These are phyloP conservation scores for Ypsolopha sequella DNA, from an alignment of 2,888 invertebrate genomes.

Conservation along the genomic window DNA sequence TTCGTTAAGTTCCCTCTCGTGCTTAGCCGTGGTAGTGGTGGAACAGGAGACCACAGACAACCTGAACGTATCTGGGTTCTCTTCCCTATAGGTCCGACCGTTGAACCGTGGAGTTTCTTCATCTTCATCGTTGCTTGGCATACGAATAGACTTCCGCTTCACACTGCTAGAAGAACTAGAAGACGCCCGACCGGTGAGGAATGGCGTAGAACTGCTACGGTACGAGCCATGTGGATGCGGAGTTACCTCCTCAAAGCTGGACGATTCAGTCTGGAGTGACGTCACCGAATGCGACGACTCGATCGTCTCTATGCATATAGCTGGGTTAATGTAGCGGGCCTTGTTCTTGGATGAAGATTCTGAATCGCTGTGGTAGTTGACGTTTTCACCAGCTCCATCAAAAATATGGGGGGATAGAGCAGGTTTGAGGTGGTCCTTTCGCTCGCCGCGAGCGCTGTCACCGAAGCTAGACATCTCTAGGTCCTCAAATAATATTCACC, in stretches of 20 bases:
- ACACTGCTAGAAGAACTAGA: slow-evolving; percentile 38
- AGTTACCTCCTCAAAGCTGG: slow-evolving; percentile 37
- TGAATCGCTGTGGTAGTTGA: slow-evolving; percentile 53
- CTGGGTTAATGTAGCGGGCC: slow-evolving; percentile 71
- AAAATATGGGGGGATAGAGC: slow-evolving; percentile 42
- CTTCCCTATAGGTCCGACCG: slow-evolving; percentile 43
- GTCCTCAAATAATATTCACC: neutral
- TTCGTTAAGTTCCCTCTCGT: slow-evolving; percentile 52
- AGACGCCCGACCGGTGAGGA: slow-evolving; percentile 45
- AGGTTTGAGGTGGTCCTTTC: slow-evolving; percentile 5
- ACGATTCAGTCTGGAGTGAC: slow-evolving; percentile 39
- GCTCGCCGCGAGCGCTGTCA: slow-evolving; percentile 39
- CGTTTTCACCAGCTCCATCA: slow-evolving; percentile 55
- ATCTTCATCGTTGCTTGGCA: slow-evolving; percentile 22
- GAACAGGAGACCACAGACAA: slow-evolving; percentile 55
- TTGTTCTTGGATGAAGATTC: slow-evolving; percentile 56
- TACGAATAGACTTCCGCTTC: slow-evolving; percentile 49
- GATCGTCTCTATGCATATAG: slow-evolving; percentile 70
- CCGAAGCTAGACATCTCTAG: slow-evolving; percentile 22
- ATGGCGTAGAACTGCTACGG: slow-evolving; percentile 55
- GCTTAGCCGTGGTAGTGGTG: slow-evolving; percentile 55
- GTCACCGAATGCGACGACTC: slow-evolving; percentile 51
- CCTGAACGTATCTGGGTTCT: slow-evolving; percentile 49
- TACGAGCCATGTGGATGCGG: slow-evolving; percentile 58
- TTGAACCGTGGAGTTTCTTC: slow-evolving; percentile 41